A percentile compares a stretch with the other conserved stretches of the same genome.
Conservation (phyloP, 2,797 vertebrate genomes). For the Catamblyrhynchus diadema region DNA sequence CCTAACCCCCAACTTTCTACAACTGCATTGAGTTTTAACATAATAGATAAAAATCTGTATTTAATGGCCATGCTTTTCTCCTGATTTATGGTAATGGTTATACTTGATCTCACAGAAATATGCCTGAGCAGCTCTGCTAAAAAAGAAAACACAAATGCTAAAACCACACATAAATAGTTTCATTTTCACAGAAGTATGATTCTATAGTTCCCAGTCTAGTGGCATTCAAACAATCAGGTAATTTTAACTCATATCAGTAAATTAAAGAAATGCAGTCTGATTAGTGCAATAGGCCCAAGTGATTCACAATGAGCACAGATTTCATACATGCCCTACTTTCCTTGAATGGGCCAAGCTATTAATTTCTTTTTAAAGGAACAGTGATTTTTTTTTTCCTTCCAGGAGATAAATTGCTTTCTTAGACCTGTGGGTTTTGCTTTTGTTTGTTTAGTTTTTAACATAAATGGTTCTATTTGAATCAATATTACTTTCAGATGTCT, state of each 20-base stretch:
- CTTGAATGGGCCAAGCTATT: neutral
- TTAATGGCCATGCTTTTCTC: neutral
- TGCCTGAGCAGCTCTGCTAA: neutral
- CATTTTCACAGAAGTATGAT: neutral
- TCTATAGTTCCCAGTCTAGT: neutral
- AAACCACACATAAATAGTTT: neutral
- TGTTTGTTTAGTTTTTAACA: neutral
- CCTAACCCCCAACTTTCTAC: neutral
- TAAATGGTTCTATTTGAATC: neutral
- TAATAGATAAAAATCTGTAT: neutral
- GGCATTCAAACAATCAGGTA: neutral
- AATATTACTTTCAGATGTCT: neutral
- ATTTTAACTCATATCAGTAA: neutral
- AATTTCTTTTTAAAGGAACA: neutral
- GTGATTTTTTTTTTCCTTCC: neutral
- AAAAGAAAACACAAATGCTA: neutral
- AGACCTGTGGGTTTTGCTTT: neutral
- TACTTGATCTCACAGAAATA: neutral
- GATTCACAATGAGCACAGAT: neutral
- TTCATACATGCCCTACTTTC: conserved; percentile 16
- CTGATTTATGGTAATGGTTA: neutral
- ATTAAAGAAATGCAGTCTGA: conserved; percentile 36
- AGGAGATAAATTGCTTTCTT: neutral
- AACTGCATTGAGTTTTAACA: neutral
- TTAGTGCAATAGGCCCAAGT: conserved; percentile 7